Evolutionary conservation across 2,113 vertebrate genomes (phyloP).

Genomic region (Sylvia atricapilla): DNA sequence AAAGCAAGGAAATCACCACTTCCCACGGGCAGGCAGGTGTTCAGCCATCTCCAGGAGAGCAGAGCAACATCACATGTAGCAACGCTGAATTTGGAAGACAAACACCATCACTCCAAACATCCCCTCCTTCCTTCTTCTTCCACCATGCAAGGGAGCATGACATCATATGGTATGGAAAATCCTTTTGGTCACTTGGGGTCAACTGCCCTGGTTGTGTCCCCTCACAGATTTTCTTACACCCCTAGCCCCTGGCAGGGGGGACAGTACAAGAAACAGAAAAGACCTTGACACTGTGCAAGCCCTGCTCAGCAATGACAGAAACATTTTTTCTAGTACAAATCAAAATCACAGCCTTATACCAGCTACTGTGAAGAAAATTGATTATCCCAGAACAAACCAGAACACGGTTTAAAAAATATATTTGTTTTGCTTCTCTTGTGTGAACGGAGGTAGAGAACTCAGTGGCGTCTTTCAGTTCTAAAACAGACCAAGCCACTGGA

Average conservation of each 20-base stretch:
- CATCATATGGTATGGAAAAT: neutral
- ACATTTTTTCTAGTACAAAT: neutral
- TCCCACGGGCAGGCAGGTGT: neutral
- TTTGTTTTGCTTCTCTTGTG: neutral
- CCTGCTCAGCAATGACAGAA: neutral
- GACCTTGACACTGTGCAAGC: neutral
- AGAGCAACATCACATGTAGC: neutral
- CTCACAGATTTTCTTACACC: neutral
- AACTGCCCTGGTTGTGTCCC: neutral
- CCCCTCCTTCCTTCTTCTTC: neutral
- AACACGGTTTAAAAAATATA: neutral
- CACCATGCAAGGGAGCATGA: neutral
- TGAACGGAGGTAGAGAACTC: neutral
- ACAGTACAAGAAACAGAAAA: fast-evolving
- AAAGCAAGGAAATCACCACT: neutral
- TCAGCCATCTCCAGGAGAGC: neutral
- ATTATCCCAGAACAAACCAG: neutral
- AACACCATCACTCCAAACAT: neutral
- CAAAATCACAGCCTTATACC: neutral
- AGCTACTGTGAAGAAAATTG: neutral
- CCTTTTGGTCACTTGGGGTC: neutral
- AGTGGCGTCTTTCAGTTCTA: neutral
- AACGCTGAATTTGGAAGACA: fast-evolving
- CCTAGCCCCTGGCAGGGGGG: fast-evolving
- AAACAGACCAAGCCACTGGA: neutral